Conservation (phyloP, 1,140 invertebrate genomes). For the Rhopalosiphum maidis region DNA sequence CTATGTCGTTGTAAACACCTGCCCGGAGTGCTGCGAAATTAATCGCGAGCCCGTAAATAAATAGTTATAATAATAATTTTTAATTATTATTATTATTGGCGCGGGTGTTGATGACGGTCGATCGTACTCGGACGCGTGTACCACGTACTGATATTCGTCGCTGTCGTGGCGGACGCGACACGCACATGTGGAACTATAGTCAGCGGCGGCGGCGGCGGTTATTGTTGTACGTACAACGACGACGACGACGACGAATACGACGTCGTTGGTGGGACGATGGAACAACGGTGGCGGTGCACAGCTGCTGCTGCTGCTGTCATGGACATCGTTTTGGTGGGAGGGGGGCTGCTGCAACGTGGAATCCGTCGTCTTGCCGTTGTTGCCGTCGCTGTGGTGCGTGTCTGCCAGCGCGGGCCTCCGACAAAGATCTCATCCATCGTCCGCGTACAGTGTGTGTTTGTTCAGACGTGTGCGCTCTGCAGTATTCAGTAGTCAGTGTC, state of each 20-base stretch:
- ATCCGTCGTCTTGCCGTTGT: neutral
- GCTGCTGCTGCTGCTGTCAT: neutral
- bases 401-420: neutral
- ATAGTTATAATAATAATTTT: neutral
- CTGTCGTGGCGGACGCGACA: neutral
- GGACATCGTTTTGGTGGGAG: neutral
- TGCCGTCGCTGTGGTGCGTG: neutral
- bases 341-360: conserved; percentile 42
- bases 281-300: neutral
- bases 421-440: neutral
- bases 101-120: no score
- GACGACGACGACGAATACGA: neutral
- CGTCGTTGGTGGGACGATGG: neutral
- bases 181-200: neutral
- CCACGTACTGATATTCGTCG: neutral
- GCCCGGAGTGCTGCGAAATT: neutral
- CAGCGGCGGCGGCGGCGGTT: neutral
- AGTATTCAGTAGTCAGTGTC: neutral
- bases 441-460: neutral
- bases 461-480: neutral
- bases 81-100: neutral
- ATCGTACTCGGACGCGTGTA: neutral
- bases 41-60: neutral
- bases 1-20: neutral
- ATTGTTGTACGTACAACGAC: neutral